phyloP scores from a whole-genome alignment of 2,888 invertebrate species.

The Geotrupes spiniger region DNA sequence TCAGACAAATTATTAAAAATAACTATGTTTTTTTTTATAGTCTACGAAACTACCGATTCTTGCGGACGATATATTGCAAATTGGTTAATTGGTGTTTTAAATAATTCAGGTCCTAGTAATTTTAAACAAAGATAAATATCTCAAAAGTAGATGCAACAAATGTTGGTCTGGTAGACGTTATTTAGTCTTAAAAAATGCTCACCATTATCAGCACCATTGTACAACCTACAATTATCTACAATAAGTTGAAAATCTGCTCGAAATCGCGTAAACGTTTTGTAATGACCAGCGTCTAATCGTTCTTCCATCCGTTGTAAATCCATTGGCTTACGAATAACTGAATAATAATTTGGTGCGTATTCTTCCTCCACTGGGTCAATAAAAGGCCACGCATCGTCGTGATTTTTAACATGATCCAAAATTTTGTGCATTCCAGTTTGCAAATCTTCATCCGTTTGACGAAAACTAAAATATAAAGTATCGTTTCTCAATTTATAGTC shows the following conservation, averaged over 20 bases:
- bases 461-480: slow-evolving; percentile 57
- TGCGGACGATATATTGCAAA: too few species aligned
- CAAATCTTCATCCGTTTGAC: slow-evolving; percentile 79
- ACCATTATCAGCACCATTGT: slow-evolving; percentile 94
- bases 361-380: slow-evolving; percentile 90
- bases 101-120: too few species aligned
- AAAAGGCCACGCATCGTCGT: slow-evolving; percentile 94
- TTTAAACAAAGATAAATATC: too few species aligned
- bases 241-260: slow-evolving; percentile 87
- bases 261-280: slow-evolving; percentile 76
- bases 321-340: slow-evolving; percentile 77
- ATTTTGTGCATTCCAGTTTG: slow-evolving; percentile 92
- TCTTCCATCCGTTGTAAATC: slow-evolving; percentile 86
- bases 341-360: slow-evolving; percentile 83
- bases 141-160: too few species aligned
- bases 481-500: background rate
- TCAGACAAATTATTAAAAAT: too few species aligned
- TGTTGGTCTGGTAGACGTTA: too few species aligned
- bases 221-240: slow-evolving; percentile 87
- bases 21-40: too few species aligned
- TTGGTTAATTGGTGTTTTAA: too few species aligned
- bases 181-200: slow-evolving; percentile 34
- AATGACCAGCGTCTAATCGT: slow-evolving; percentile 76
- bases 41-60: too few species aligned
- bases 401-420: slow-evolving; percentile 79